phyloP scores from a whole-genome alignment of 2,113 vertebrate genomes.

The Trinectes maculatus region DNA sequence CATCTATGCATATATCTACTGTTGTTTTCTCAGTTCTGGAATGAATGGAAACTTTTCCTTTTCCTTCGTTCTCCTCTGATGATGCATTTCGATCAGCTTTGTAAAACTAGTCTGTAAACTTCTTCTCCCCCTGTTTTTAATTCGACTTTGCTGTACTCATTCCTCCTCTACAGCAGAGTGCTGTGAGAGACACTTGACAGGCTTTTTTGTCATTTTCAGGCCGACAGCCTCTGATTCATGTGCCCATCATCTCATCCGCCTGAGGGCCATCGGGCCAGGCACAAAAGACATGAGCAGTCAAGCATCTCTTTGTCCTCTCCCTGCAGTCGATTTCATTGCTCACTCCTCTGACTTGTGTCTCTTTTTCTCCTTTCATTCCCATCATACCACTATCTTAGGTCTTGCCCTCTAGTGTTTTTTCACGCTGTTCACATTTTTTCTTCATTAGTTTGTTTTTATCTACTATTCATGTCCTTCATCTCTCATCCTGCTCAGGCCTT shows the following conservation, averaged over 20 bases:
- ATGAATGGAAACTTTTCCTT: too few relatives aligned
- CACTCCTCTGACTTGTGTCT: conserved; percentile 40
- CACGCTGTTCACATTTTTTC: not conserved
- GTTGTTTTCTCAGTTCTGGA: too few relatives aligned
- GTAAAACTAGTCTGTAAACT: too few relatives aligned
- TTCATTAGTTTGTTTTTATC: conserved; percentile 26
- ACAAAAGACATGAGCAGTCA: conserved; percentile 69
- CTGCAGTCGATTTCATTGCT: conserved; percentile 47
- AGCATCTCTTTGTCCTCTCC: conserved; percentile 58
- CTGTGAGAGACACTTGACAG: conserved; percentile 43
- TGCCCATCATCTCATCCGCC: conserved; percentile 68
- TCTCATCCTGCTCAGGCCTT: conserved; percentile 9
- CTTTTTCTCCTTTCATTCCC: conserved; percentile 27
- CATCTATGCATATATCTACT: too few relatives aligned
- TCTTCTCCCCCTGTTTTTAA: not conserved
- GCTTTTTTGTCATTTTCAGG: conserved; percentile 43
- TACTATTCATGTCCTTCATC: not conserved
- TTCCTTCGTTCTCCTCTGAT: too few relatives aligned
- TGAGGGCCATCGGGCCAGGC: conserved; percentile 51
- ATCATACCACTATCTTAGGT: conserved; percentile 1
- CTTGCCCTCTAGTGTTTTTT: conserved; percentile 13
- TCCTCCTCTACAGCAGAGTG: conserved; percentile 21
- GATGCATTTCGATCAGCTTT: too few relatives aligned
- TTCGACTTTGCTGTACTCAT: not conserved
- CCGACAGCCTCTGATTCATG: conserved; percentile 73